These are phyloP conservation scores for Ceyx cyanopectus DNA, from an alignment of 2,113 vertebrate genomes.

Conservation along the genomic window DNA sequence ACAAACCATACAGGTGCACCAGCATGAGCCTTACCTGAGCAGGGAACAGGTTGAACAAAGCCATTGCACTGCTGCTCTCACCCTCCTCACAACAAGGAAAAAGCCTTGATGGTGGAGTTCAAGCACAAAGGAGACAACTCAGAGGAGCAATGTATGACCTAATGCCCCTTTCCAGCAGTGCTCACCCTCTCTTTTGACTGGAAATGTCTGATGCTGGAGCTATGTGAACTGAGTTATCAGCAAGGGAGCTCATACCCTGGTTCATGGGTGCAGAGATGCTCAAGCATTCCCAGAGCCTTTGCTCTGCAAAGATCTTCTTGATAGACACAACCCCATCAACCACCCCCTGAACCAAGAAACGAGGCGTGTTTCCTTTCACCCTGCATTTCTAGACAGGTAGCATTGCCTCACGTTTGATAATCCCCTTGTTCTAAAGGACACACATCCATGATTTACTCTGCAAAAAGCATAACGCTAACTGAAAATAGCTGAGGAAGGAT, in stretches of 20 bases:
- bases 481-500: constrained; percentile 87
- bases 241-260: neutral
- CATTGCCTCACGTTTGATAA: constrained; percentile 61
- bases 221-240: neutral
- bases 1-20: neutral
- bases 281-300: neutral
- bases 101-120: neutral
- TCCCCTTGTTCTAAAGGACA: constrained; percentile 74
- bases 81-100: neutral
- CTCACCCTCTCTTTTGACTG: neutral
- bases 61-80: neutral
- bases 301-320: neutral
- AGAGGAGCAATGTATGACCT: neutral
- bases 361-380: neutral
- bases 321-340: fast-evolving
- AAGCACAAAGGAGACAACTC: fast-evolving
- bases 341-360: neutral
- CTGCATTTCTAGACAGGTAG: constrained; percentile 60
- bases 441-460: constrained; percentile 77
- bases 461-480: constrained; percentile 79
- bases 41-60: neutral
- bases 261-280: neutral
- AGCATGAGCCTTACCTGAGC: neutral
- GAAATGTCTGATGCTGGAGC: neutral
- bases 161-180: neutral